These are phyloP conservation scores for Fulica atra DNA, from an alignment of 2,113 vertebrate genomes.

Conservation along the genomic window DNA sequence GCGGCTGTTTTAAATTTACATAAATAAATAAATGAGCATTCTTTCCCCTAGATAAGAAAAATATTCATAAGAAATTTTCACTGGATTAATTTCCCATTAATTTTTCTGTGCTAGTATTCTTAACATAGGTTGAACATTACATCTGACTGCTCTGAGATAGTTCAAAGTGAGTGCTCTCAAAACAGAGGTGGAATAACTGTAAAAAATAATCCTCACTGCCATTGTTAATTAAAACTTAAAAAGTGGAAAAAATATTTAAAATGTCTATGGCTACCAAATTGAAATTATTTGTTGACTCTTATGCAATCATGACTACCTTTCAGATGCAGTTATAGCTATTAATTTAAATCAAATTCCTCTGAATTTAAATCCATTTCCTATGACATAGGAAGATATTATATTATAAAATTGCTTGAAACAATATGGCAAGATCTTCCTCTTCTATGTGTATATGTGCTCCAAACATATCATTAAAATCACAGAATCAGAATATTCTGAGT, in stretches of 20 bases:
- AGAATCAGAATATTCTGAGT: no score
- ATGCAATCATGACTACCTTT: not conserved
- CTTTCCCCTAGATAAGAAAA: not conserved
- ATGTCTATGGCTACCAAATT: not conserved
- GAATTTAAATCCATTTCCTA: not conserved
- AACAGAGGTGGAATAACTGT: not conserved
- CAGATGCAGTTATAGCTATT: not conserved
- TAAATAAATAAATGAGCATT: not conserved
- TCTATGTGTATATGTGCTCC: not conserved
- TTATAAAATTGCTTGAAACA: not conserved
- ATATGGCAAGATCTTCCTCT: not conserved
- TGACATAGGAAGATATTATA: not conserved
- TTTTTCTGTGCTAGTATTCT: not conserved
- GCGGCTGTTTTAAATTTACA: not conserved
- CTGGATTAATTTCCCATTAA: not conserved
- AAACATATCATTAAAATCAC: not conserved
- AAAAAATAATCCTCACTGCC: not conserved
- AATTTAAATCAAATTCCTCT: not conserved
- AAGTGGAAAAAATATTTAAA: slow-evolving; percentile 12
- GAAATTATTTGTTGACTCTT: not conserved
- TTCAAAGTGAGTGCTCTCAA: slow-evolving; percentile 13
- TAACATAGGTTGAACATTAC: not conserved
- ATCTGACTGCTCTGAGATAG: slow-evolving; percentile 19
- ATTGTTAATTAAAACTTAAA: slow-evolving; percentile 27
- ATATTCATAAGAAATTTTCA: not conserved